Base-by-base conservation (phyloP, 2,113 vertebrate genomes). In the Hippocampus guttulatus region DNA sequence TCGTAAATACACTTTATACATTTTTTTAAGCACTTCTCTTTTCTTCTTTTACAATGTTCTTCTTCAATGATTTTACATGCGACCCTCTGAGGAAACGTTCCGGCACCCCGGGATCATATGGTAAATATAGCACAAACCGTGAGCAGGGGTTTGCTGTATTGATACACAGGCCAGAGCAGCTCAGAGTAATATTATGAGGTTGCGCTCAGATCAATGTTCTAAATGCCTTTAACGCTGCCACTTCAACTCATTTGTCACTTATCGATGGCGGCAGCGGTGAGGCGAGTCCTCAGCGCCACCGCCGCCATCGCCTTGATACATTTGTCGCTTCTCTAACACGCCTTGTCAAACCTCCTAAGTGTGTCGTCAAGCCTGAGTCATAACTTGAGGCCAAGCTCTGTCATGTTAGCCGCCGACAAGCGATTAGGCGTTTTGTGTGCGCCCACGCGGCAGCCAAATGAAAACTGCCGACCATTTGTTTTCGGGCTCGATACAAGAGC, bases 131-230 rank as follows among this genome's bases (percentile, higher is more conserved):
- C 23, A 6, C 57, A 58, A 58, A 16, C 57, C 18, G 55, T 57
- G n/a, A 25, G 55, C 55, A 11, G 55, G 1, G 23, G 3, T 25
- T 57, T 23, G n/a, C 55, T 76, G 77, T 63, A 81, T 85, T 79
- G 75, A 76, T 81, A 67, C 38, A 55, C 52, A n/a, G n/a, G 52
- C 52, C 9, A n/a, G 52, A 23, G 43, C 47, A 60, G 88, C 91
- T 93, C 91, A 90, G 77, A 94, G 93, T 95, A 94, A 93, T 95
- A 94, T 96, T 95, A 95, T 93, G 94, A 95, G 87, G 81, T 94
- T 92, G 78, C 84, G 94, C 92, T 81, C 76, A 88, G 93, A 94
- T 94, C 91, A 64, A 93, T 95, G 93, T 93, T 93, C 91, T 81
- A 84, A 93, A 92, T 84, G 83, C 92, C 92, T 92, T 87, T 90